phyloP scores from a whole-genome alignment of 2,888 invertebrate species.

The Carcina quercana region DNA sequence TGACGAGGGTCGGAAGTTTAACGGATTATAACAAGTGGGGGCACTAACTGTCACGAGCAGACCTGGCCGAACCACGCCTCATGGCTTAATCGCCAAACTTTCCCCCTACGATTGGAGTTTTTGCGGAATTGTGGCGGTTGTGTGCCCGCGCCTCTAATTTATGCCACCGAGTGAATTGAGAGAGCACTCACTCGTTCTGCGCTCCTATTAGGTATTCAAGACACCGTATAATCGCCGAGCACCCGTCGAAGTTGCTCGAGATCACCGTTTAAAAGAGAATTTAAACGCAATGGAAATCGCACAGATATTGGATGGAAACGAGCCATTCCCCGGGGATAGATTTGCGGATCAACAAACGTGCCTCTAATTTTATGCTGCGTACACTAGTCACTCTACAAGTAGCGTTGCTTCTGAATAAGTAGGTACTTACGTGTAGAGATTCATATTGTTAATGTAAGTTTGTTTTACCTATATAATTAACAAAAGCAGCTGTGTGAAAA shows the following conservation, averaged over 20 bases:
- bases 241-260: conserved; percentile 31
- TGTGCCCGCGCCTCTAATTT: conserved; percentile 59
- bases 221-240: conserved; percentile 62
- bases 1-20: conserved; percentile 71
- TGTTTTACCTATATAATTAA: too few species aligned
- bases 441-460: background rate
- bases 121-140: conserved; percentile 59
- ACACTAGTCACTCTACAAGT: background rate
- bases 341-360: conserved; percentile 27
- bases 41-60: conserved; percentile 71
- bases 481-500: too few species aligned
- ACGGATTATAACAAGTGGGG: conserved; percentile 71
- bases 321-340: conserved; percentile 29
- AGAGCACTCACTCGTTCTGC: conserved; percentile 44
- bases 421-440: background rate
- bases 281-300: conserved; percentile 41
- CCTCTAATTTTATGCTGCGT: background rate
- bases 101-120: conserved; percentile 68
- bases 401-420: background rate
- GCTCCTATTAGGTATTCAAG: conserved; percentile 65
- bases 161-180: conserved; percentile 38
- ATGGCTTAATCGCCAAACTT: conserved; percentile 72
- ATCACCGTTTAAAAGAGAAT: conserved; percentile 48
- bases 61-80: conserved; percentile 67
- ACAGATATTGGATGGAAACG: conserved; percentile 31